These are phyloP conservation scores for Pithecia hirsuta DNA, from an alignment of 2,797 vertebrate species.

Conservation along the genomic window DNA sequence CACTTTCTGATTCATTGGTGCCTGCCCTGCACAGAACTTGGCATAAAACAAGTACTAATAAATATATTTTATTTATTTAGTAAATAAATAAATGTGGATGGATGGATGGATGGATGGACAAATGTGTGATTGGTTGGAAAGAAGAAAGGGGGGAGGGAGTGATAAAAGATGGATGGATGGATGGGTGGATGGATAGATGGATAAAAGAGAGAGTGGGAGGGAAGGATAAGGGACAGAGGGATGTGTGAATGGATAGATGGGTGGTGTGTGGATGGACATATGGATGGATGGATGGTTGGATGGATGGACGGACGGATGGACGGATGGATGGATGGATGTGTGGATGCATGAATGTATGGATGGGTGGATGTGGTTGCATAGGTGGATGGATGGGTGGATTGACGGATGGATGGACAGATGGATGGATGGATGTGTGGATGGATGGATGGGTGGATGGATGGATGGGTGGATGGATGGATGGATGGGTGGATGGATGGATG, in stretches of 20 bases:
- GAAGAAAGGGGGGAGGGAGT: too few species aligned
- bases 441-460: fast-evolving
- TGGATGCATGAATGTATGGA: fast-evolving
- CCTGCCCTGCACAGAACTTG: background rate
- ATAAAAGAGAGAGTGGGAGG: too few species aligned
- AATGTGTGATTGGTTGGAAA: too few species aligned
- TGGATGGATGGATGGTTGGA: fast-evolving
- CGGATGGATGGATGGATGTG: background rate
- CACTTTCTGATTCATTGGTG: background rate
- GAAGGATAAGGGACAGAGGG: too few species aligned
- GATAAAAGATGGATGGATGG: fast-evolving
- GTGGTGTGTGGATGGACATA: fast-evolving
- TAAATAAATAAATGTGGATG: background rate
- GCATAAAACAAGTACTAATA: background rate
- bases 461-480: too few species aligned
- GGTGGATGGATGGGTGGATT: fast-evolving
- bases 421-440: fast-evolving
- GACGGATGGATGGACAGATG: fast-evolving
- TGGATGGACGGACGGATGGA: fast-evolving
- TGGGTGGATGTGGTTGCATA: too few species aligned
- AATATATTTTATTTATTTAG: background rate
- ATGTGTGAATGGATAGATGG: background rate
- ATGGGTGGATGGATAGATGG: background rate
- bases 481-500: fast-evolving
- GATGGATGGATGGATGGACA: fast-evolving